phyloP scores from a whole-genome alignment of 2,113 vertebrate genomes.

The Tachycineta bicolor region DNA sequence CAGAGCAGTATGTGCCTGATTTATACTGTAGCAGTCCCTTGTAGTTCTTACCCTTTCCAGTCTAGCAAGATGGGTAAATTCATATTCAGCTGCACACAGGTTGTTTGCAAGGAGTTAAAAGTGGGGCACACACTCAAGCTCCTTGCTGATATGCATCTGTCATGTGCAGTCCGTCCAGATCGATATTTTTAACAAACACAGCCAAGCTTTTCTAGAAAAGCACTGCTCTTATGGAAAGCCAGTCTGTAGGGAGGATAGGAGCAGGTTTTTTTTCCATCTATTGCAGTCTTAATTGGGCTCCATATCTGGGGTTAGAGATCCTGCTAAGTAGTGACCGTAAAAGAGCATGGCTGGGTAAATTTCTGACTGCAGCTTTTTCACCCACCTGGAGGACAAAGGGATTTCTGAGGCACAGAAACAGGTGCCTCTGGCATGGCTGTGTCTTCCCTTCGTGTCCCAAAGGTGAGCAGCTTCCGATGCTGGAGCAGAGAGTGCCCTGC shows the following conservation, averaged over 20 bases:
- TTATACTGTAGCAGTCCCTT: background rate
- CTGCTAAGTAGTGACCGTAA: background rate
- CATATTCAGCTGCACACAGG: background rate
- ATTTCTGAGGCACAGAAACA: background rate
- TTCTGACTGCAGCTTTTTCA: background rate
- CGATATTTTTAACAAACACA: background rate
- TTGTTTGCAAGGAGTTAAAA: background rate
- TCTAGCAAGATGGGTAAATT: background rate
- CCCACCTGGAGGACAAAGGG: background rate
- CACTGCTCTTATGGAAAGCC: background rate
- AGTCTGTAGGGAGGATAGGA: background rate
- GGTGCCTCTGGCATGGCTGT: background rate
- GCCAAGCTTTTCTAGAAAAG: background rate
- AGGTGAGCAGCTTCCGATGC: background rate
- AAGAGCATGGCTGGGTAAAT: background rate
- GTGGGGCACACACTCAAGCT: background rate
- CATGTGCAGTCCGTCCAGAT: background rate
- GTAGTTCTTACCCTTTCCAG: background rate
- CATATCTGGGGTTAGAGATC: background rate
- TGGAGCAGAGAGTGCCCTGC: background rate
- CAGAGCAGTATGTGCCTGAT: accelerated
- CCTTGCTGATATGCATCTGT: background rate
- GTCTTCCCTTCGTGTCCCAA: background rate
- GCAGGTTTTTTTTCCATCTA: background rate
- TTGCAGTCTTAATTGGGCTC: background rate